Percentiles rank a stretch among this genome's conserved stretches.
Evolutionary conservation across 2,888 invertebrate species (phyloP).

Genomic region (Fragum whitleyi): DNA sequence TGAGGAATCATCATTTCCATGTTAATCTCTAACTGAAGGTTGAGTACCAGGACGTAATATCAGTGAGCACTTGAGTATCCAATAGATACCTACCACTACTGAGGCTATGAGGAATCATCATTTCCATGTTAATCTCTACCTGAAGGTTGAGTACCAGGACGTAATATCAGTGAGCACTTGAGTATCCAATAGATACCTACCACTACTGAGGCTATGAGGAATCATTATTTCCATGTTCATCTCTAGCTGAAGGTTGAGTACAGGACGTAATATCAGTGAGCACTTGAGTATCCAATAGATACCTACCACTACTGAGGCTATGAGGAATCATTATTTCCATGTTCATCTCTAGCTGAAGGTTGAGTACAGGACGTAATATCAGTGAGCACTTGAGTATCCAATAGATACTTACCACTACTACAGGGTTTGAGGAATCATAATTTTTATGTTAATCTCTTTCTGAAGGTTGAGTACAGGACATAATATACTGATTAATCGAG

Average conservation of each 20-base stretch:
- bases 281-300: neutral
- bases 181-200: no score
- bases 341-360: constrained; percentile 87
- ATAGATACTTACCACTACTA: constrained; percentile 92
- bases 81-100: constrained; percentile 93
- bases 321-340: constrained; percentile 89
- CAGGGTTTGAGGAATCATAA: constrained; percentile 90
- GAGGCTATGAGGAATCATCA: constrained; percentile 94
- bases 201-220: no score
- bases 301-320: constrained; percentile 94
- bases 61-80: constrained; percentile 96
- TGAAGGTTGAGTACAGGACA: constrained; percentile 69
- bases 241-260: no score
- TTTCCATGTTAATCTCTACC: no score
- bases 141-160: no score
- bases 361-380: constrained; percentile 90
- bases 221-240: no score
- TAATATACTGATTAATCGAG: neutral
- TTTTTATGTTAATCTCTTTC: constrained; percentile 86
- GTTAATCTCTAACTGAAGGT: constrained; percentile 87
- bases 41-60: constrained; percentile 89
- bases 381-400: constrained; percentile 96
- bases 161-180: no score
- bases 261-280: no score
- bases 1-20: constrained; percentile 89